Evolutionary conservation across 2,113 vertebrate genomes (phyloP).

Genomic region (Nannospalax galili): DNA sequence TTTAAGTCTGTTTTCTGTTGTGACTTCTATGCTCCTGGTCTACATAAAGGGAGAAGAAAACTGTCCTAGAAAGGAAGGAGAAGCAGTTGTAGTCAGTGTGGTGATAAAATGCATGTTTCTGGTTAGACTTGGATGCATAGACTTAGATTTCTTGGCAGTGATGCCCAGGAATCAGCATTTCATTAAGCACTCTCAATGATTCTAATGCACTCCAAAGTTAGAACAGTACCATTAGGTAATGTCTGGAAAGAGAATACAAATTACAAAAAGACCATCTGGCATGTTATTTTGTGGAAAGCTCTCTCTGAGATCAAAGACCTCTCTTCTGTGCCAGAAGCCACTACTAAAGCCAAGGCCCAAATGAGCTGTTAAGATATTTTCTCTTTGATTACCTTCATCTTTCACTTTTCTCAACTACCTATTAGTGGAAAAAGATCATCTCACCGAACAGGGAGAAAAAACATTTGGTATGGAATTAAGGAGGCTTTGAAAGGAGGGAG

Average conservation of each 20-base stretch:
- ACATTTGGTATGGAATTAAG: neutral
- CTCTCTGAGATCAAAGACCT: conserved; percentile 35
- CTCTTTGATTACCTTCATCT: conserved; percentile 20
- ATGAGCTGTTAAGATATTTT: conserved; percentile 38
- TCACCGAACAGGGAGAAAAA: neutral
- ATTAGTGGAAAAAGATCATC: neutral
- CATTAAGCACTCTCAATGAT: neutral
- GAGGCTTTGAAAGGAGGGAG: neutral
- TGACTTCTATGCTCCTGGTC: neutral
- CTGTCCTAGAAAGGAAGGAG: neutral
- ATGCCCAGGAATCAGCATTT: neutral
- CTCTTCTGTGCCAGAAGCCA: neutral
- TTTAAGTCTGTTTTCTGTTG: neutral
- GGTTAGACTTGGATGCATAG: neutral
- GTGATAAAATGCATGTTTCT: neutral
- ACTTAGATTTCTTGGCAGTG: neutral
- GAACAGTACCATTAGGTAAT: neutral
- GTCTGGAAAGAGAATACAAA: conserved; percentile 11
- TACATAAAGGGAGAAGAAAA: neutral
- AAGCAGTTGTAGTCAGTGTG: neutral
- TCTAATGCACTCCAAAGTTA: neutral
- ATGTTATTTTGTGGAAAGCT: neutral
- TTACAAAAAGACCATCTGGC: neutral
- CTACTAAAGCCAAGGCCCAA: neutral
- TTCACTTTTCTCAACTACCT: neutral